Conservation (phyloP, 1,140 invertebrate species). For the Cyclargus thomasi region DNA sequence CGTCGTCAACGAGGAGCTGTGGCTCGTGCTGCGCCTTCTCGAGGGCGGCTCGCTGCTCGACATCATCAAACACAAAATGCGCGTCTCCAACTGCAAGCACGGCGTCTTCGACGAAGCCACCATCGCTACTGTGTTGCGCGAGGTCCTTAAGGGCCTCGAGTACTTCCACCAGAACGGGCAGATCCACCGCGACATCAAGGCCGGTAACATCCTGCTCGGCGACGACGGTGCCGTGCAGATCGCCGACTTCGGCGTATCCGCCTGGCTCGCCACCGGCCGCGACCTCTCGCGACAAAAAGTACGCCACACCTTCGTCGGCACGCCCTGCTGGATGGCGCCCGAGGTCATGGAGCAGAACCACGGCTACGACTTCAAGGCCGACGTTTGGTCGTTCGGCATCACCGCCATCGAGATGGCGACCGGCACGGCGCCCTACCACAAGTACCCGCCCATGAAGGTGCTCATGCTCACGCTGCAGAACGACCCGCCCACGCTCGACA, state of each 20-base stretch:
- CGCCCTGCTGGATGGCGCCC: slow-evolving; percentile 99
- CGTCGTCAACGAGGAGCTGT: slow-evolving; percentile 97
- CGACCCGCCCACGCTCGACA: slow-evolving; percentile 96
- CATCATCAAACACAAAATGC: slow-evolving; percentile 98
- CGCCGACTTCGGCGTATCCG: slow-evolving; percentile 96
- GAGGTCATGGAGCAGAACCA: slow-evolving; percentile 99
- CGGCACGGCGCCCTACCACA: slow-evolving; percentile 99
- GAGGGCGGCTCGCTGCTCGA: slow-evolving; percentile 94
- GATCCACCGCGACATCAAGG: slow-evolving; percentile 99
- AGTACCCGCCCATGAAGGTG: slow-evolving; percentile 99
- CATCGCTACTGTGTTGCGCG: slow-evolving; percentile 98
- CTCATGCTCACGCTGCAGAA: slow-evolving; percentile 99
- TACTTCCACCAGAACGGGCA: slow-evolving; percentile 99
- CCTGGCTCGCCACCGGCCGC: slow-evolving; percentile 94
- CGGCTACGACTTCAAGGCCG: slow-evolving; percentile 99
- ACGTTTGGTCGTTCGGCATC: slow-evolving; percentile 99
- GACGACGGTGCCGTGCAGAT: slow-evolving; percentile 99
- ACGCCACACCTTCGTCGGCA: slow-evolving; percentile 97
- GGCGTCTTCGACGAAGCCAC: slow-evolving; percentile 99
- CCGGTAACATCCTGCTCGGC: slow-evolving; percentile 97
- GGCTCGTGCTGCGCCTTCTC: slow-evolving; percentile 94
- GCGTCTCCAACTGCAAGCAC: slow-evolving; percentile 92
- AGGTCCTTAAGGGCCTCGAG: slow-evolving; percentile 98
- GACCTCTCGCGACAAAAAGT: slow-evolving; percentile 96
- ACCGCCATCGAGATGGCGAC: slow-evolving; percentile 99